phyloP scores from a whole-genome alignment of 2,113 vertebrate species.

The Anseranas semipalmata region DNA sequence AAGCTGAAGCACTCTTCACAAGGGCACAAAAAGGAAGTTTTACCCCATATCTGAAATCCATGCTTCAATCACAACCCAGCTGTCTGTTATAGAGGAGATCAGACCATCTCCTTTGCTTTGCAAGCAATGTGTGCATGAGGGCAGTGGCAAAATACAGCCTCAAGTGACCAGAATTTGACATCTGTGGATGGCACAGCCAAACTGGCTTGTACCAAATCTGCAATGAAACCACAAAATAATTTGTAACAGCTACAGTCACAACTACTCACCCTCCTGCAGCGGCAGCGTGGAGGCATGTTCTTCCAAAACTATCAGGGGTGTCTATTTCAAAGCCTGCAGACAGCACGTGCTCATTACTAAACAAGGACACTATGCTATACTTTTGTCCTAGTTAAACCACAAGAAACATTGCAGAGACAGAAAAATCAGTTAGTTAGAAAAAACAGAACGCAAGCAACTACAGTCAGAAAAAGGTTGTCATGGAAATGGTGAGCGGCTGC shows the following conservation, averaged over 20 bases:
- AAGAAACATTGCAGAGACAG: constrained; percentile 82
- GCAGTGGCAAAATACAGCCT: background rate
- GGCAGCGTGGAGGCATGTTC: constrained; percentile 96
- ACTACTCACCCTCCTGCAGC: constrained; percentile 95
- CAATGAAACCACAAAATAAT: background rate
- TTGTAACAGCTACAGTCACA: background rate
- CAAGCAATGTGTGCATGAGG: background rate
- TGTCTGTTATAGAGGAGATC: background rate
- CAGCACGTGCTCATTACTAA: constrained; percentile 95
- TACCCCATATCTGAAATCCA: background rate
- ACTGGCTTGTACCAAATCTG: background rate
- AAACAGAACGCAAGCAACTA: constrained; percentile 71
- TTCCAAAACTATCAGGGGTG: constrained; percentile 93
- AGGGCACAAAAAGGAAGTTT: background rate
- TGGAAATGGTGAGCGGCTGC: constrained; percentile 66
- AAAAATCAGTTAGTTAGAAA: constrained; percentile 83
- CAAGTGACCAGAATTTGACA: background rate
- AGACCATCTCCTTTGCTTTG: background rate
- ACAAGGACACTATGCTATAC: constrained; percentile 92
- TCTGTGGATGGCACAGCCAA: background rate
- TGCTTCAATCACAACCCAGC: background rate
- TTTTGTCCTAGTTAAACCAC: constrained; percentile 90
- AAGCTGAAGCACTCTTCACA: background rate
- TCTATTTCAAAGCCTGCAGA: constrained; percentile 98
- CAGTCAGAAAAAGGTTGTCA: constrained; percentile 77